phyloP scores from a whole-genome alignment of 2,888 invertebrate species.

The Podotricha telesiphe region DNA sequence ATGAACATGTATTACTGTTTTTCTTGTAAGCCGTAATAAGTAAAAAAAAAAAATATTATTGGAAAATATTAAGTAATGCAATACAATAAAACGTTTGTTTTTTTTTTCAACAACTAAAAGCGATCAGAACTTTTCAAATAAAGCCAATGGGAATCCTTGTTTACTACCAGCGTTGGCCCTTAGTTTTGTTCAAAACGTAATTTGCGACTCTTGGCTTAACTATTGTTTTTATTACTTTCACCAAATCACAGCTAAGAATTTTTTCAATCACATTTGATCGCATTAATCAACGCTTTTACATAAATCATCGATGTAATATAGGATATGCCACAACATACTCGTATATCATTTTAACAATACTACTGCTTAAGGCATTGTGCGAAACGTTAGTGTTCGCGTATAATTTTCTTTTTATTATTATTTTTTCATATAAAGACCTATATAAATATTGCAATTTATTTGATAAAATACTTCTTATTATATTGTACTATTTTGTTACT shows the following conservation, averaged over 20 bases:
- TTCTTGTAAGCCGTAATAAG: too few relatives aligned
- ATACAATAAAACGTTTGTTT: conserved; percentile 36
- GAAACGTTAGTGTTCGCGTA: neutral
- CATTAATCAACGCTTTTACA: conserved; percentile 20
- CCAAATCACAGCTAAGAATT: conserved; percentile 35
- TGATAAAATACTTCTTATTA: too few relatives aligned
- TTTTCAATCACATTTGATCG: conserved; percentile 26
- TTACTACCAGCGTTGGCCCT: conserved; percentile 68
- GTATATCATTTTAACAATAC: conserved; percentile 14
- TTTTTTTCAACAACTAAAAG: conserved; percentile 33
- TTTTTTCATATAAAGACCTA: neutral
- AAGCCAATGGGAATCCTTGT: conserved; percentile 71
- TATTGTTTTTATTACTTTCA: conserved; percentile 53
- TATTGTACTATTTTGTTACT: too few relatives aligned
- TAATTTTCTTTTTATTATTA: conserved; percentile 2
- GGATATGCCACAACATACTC: neutral
- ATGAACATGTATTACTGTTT: too few relatives aligned
- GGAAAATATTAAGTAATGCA: conserved; percentile 23
- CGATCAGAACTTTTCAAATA: conserved; percentile 71
- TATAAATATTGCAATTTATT: neutral
- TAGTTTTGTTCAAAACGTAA: conserved; percentile 65
- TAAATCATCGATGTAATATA: conserved; percentile 19
- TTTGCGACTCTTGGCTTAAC: conserved; percentile 54
- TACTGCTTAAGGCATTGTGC: neutral
- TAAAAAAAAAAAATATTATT: conserved; percentile 2